A percentile compares a stretch with the other conserved stretches of the same genome.
phyloP scores from a whole-genome alignment of 2,797 vertebrate genomes.

The Microctenopoma stevenorrisi region DNA sequence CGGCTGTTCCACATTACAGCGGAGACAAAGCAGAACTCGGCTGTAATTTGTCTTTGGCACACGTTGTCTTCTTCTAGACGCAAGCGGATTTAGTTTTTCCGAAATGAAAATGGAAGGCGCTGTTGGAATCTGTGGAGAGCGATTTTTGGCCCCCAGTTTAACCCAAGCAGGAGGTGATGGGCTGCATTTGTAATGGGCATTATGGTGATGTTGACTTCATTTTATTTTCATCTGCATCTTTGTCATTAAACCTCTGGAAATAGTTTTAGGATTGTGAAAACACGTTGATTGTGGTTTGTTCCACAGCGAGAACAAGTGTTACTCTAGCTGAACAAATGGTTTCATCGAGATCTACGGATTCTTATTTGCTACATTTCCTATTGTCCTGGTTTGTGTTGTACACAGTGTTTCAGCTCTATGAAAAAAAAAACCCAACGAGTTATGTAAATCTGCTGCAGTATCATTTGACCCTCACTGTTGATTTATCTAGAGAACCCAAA shows the following conservation, averaged over 20 bases:
- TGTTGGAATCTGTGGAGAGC: slow-evolving; percentile 8
- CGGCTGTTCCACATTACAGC: slow-evolving; percentile 15
- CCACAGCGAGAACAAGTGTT: background rate
- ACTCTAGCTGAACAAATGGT: background rate
- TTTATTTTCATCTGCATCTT: background rate
- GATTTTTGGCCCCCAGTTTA: slow-evolving; percentile 2
- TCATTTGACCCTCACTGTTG: slow-evolving; percentile 31
- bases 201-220: background rate
- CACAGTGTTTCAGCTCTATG: slow-evolving; percentile 52
- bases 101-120: slow-evolving; percentile 6
- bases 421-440: slow-evolving; percentile 58
- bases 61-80: slow-evolving; percentile 2
- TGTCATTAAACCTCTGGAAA: background rate
- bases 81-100: slow-evolving; percentile 37
- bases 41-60: slow-evolving; percentile 49
- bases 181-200: background rate
- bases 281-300: background rate
- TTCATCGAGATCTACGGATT: background rate
- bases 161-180: background rate
- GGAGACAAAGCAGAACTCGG: slow-evolving; percentile 13
- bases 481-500: slow-evolving; percentile 41
- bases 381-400: slow-evolving; percentile 20
- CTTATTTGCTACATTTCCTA: background rate
- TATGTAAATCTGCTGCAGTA: slow-evolving; percentile 74
- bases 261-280: too few species aligned